Base-by-base conservation (phyloP, 2,888 invertebrate species). In the Megalurothrips usitatus region DNA sequence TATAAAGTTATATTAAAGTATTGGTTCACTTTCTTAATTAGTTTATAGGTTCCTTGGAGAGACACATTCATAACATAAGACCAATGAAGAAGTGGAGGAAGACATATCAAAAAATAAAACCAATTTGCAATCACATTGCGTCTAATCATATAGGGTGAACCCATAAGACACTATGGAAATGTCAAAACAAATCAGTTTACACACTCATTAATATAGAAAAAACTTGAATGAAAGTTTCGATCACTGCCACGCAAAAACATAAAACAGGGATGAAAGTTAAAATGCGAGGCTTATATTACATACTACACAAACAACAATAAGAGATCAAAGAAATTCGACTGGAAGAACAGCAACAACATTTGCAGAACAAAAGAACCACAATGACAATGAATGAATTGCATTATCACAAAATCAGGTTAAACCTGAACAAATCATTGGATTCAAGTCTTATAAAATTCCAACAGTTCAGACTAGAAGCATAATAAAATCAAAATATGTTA, bases 361-460 rank as follows among this genome's bases (percentile, higher is more conserved):
- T n/a, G 17, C 0, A 58, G 58, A 10, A 58, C 17, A 58, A n/a
- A 58, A 0, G 17, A 58, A 1, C 58, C 58, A 58, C 2, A 6
- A 58, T 58, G 58, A 17, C 58, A 58, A 6, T 58, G 17, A 58
- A 6, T 19, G 58, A 17, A 58, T 17, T 58, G 17, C n/a, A 58
- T 17, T 58, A 58, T 58, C 58, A 58, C 58, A 58, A 58, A 58
- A 58, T 58, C 58, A 58, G 58, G 58, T 58, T 19, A n/a, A 58
- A 58, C n/a, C 58, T 14, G 34, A 4, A 6, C 34, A 43, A 4
- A 43, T 43, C 6, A 2, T 43, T 43, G 34, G 34, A 2, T 43
- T 43, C 6, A 43, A 43, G 34, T 43, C 34, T 43, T 43, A 4
- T 43, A 43, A 43, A 43, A 43, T 43, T 43, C 34, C 11, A 63